Evolutionary conservation across 2,113 vertebrate species (phyloP), one percentile per base, ranked within the genome.

Genomic region (Silurus meridionalis): DNA sequence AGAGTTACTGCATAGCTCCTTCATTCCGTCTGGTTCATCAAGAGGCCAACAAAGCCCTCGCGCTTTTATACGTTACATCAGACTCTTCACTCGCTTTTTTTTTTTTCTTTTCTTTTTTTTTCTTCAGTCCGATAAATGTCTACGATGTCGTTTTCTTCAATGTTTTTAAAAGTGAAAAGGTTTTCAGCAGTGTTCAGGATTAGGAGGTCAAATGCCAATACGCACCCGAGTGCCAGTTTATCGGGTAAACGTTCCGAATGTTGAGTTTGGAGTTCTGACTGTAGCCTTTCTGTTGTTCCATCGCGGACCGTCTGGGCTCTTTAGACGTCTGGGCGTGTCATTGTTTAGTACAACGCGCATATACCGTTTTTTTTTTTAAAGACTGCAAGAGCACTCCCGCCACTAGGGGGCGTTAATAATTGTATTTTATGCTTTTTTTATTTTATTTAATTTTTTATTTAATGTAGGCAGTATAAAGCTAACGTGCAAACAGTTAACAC

Each of bases 21-120:
- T 98, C 97, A 97, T 98, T 97, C 96, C 97, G 96, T 95, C 93
- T 94, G 91, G 94, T 96, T 77, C 95, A 95, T 96, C 67, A 95
- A 95, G 96, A 97, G 94, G 96, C 97, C 95, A 95, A 95, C 95
- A 92, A 95, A 96, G 93, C 96, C 96, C 93, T 95, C 96, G 93
- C 94, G 96, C 96, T 96, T 37, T 96, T 94, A 95, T 96, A 93
- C 95, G 94, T 94, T 96, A 95, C 95, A 95, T 94, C 95, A 95
- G 95, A 96, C 96, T 94, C 92, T 87, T 89, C 92, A 91, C 94
- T 90, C 91, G 91, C 94, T 95, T 95, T 92, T 93, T 93, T 92
- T 94, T 93, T 90, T 94, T 93, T 93, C 92, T 94, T 93, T 92
- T 89, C 85, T 89, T 87, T 85, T 85, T 91, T 88, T 90, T 94